phyloP scores from a whole-genome alignment of 2,113 vertebrate genomes.

The Machaerirhynchus nigripectus region DNA sequence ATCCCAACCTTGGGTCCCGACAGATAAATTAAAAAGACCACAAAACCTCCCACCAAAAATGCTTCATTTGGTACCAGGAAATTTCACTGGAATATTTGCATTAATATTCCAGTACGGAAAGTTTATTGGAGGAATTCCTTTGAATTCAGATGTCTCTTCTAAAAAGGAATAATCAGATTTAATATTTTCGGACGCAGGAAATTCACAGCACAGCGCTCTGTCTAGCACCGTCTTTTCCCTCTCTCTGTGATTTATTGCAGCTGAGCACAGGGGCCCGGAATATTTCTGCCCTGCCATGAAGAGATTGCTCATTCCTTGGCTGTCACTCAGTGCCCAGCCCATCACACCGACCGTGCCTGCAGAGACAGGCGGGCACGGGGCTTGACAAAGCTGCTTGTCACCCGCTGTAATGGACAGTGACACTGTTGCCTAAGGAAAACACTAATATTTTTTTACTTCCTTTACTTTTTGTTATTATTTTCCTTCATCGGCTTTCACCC shows the following conservation, averaged over 20 bases:
- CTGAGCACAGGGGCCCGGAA: background rate
- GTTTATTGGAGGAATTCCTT: background rate
- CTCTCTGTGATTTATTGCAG: background rate
- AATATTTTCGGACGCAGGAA: background rate
- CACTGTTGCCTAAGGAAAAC: constrained; percentile 8
- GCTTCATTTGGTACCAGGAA: background rate
- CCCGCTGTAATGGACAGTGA: background rate
- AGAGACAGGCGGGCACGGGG: background rate
- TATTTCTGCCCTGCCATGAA: constrained; percentile 14
- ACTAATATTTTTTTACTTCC: background rate
- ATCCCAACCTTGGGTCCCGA: background rate
- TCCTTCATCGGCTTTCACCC: background rate
- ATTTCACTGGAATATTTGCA: background rate
- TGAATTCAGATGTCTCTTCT: background rate
- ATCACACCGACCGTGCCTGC: background rate
- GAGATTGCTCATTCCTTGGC: constrained; percentile 43
- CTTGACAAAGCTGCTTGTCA: constrained; percentile 37
- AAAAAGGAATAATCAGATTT: background rate
- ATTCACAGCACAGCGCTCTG: background rate
- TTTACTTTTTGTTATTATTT: background rate
- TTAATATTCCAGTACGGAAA: background rate
- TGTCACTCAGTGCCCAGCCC: constrained; percentile 38
- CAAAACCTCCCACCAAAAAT: background rate
- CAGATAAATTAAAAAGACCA: background rate
- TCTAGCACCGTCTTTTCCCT: background rate